phyloP scores from a whole-genome alignment of 2,888 invertebrate genomes.

The Caenorhabditis afra region DNA sequence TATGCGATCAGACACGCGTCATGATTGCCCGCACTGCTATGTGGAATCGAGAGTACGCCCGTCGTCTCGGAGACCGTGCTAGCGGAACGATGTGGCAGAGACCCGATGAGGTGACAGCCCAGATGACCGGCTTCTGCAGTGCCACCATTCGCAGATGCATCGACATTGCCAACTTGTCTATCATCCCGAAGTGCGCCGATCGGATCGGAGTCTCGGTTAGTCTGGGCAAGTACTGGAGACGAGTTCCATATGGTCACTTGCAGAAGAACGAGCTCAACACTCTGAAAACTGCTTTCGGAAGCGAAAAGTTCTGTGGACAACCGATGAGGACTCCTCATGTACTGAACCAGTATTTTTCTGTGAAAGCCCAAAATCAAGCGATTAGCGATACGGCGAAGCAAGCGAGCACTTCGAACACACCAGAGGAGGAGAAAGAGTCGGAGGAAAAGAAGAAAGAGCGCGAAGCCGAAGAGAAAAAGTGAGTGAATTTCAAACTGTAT shows the following conservation, averaged over 20 bases:
- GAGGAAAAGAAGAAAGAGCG: not conserved
- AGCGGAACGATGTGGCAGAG: conserved; percentile 48
- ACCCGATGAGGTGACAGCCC: conserved; percentile 59
- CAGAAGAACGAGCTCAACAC: conserved; percentile 40
- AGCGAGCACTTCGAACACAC: not conserved
- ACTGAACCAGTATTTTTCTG: conserved; percentile 40
- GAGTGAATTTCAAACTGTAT: not conserved
- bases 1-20: conserved; percentile 58
- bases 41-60: conserved; percentile 57
- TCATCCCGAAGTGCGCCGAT: conserved; percentile 53
- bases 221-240: not conserved
- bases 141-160: conserved; percentile 57
- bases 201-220: conserved; percentile 51
- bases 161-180: conserved; percentile 46
- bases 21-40: conserved; percentile 57
- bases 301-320: conserved; percentile 46
- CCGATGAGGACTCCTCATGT: conserved; percentile 49
- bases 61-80: conserved; percentile 39
- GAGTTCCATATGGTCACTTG: not conserved
- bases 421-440: conserved; percentile 5
- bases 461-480: not conserved
- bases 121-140: conserved; percentile 59
- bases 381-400: not conserved
- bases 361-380: conserved; percentile 13
- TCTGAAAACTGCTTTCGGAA: conserved; percentile 33